Evolutionary conservation across 2,113 vertebrate genomes (phyloP), one percentile per base, ranked within the genome.

Genomic region (Recurvirostra avosetta): DNA sequence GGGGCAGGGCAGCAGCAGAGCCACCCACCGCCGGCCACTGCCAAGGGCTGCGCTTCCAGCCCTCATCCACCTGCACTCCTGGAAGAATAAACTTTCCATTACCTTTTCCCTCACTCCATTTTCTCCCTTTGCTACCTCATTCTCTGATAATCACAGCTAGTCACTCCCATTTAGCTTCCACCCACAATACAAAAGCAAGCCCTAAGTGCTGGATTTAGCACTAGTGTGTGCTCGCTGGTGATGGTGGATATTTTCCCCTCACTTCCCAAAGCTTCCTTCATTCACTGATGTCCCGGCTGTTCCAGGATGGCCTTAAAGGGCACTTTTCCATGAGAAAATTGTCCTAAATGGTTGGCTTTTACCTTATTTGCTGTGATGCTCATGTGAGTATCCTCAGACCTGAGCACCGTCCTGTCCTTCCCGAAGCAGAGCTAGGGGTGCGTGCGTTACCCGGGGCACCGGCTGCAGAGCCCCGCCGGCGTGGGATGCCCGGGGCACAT

Each of bases 401-500:
- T 7, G 43, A 76, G 47, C 45, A 3, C 30, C 8, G 50, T 13
- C 9, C 23, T 65, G 36, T 21, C 47, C 23, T 22, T n/a, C 12
- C 30, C 0, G 0, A 17, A n/a, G 72, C 68, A 27, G 73, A 22
- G 32, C 10, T 1, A 5, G 17, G 29, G 10, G 15, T 2, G 8
- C 0, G 2, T 6, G 53, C 0, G 0, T 67, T 56, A 21, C 38
- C 40, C 0, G 0, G 7, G 61, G 22, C 36, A 14, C 40, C 0
- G 0, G 30, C 41, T 0, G 8, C 71, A 34, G 49, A 53, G 32
- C 17, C 7, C 16, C 0, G 1, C 12, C 0, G 2, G 18, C 0
- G 0, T 0, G 18, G 70, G 59, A 12, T 56, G 36, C n/a, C 15
- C 26, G 7, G 22, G 55, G 15, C 34, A 34, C 1, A 0, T 29